A percentile compares a stretch with the other conserved stretches of the same genome.
Conservation (phyloP, 2,888 invertebrate genomes). For the Urechis unicinctus region DNA sequence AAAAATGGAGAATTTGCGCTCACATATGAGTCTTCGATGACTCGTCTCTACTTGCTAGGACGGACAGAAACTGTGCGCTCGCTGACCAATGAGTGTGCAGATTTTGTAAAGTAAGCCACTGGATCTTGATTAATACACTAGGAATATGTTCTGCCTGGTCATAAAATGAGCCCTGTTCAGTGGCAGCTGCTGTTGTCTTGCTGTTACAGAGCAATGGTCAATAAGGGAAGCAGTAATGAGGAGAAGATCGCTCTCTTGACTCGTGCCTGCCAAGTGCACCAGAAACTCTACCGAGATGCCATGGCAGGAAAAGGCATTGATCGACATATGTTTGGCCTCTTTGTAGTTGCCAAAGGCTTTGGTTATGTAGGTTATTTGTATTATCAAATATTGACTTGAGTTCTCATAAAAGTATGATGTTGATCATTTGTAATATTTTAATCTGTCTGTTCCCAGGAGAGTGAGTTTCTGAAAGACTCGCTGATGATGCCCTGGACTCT, state of each 20-base stretch:
- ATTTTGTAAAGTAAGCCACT: slow-evolving; percentile 47
- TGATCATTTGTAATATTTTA: too few species aligned
- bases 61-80: slow-evolving; percentile 55
- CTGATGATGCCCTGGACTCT: slow-evolving; percentile 54
- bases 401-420: too few species aligned
- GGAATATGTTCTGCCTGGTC: too few species aligned
- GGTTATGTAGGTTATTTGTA: slow-evolving; percentile 50
- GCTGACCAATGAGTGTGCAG: slow-evolving; percentile 47
- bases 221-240: slow-evolving; percentile 32
- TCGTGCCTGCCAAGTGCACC: slow-evolving; percentile 49
- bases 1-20: slow-evolving; percentile 51
- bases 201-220: slow-evolving; percentile 43
- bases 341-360: slow-evolving; percentile 52
- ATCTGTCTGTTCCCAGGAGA: too few species aligned
- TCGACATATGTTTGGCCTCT: slow-evolving; percentile 54
- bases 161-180: too few species aligned
- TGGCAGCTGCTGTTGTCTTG: too few species aligned
- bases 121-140: not conserved
- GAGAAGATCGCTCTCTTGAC: slow-evolving; percentile 46
- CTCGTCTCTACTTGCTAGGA: slow-evolving; percentile 51
- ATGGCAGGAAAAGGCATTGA: slow-evolving; percentile 55
- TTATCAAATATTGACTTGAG: too few species aligned
- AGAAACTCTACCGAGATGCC: slow-evolving; percentile 51
- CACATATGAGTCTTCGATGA: slow-evolving; percentile 55
- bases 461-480: slow-evolving; percentile 52